Base-by-base conservation (phyloP, 2,888 invertebrate species). In the Tenthredo scrophulariae region DNA sequence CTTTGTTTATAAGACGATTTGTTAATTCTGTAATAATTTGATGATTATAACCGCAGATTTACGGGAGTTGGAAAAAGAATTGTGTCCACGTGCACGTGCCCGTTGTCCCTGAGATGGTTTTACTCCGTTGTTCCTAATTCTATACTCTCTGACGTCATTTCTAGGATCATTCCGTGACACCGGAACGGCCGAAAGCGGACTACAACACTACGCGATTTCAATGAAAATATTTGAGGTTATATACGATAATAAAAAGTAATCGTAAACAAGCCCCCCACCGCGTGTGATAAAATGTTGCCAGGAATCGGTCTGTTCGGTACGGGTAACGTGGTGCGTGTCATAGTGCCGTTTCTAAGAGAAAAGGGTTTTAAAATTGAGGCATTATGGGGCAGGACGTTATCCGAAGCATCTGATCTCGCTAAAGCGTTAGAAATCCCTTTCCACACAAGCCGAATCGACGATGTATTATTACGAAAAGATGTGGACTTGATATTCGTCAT, bases 251-350 rank as follows among this genome's bases (percentile, higher is more conserved):
- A n/a, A 58, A 58, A 22, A 22, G n/a, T n/a, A 58, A n/a, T 50
- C 18, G 50, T 50, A 54, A 65, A 65, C 65, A 29, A 65, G 15
- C 29, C 40, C 1, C 0, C n/a, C 33, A 13, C 15, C n/a, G 29
- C 29, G 33, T 29, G 6, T 40, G 1, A 37, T 37, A 62, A 88
- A 93, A 98, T 98, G 97, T 94, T 98, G 90, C 98, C 98, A 87
- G 98, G 98, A 88, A 98, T 98, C 88, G 98, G 98, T 88, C 97
- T 99, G 84, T 98, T 99, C 94, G 98, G 98, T 82, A 98, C 98
- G 85, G 98, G 98, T 40, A 96, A 96, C 87, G 96, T 97, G 75
- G 97, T 97, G 4, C 96, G 96, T 93, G 97, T 98, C 82, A 95
- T 98, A 87, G 97, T 98, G 43, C 98, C 98, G 1, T 97, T 98